Evolutionary conservation across 2,113 vertebrate genomes (phyloP), one percentile per base, ranked within the genome.

Genomic region (Merops nubicus): DNA sequence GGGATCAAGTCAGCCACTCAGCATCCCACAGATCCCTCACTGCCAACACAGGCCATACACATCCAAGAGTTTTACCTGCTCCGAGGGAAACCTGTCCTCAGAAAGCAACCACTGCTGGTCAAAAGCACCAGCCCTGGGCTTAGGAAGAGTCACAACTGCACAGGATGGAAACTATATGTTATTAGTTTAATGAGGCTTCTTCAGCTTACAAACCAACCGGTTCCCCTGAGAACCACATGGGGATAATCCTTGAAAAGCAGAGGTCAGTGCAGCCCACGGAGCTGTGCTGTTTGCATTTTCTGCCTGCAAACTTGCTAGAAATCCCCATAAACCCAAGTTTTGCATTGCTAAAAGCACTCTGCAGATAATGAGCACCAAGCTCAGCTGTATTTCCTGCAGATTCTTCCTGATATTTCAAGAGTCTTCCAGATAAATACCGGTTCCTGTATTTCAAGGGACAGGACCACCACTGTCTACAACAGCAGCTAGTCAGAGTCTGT

Each of bases 41-140:
- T 31, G 36, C 53, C 0, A 0, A 12, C 8, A 45, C 25, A 38
- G 77, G 47, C 40, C 78, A 50, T 12, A 43, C 22, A 15, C 6
- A 1, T 5, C 25, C 57, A 8, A 11, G 11, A 10, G 11, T 22
- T 62, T 8, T n/a, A 15, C 42, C 59, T 43, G 9, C 38, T 11
- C 29, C 12, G 22, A 67, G 42, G 31, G 34, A 83, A 93, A 93
- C 23, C 29, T 60, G 54, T 16, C 60, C 72, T 22, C 51, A 67
- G 19, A 85, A 84, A 59, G 29, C 15, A 63, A 70, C 18, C 38
- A 18, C 14, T 25, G 19, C 3, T 63, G 51, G 88, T 67, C 76
- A 80, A 70, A 68, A 81, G 64, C 75, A 33, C 25, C 40, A 77
- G 54, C 50, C 48, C 51, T 64, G 38, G 54, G 50, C n/a, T 8